Evolutionary conservation across 2,113 vertebrate species (phyloP).

Genomic region (Cheirogaleus medius): DNA sequence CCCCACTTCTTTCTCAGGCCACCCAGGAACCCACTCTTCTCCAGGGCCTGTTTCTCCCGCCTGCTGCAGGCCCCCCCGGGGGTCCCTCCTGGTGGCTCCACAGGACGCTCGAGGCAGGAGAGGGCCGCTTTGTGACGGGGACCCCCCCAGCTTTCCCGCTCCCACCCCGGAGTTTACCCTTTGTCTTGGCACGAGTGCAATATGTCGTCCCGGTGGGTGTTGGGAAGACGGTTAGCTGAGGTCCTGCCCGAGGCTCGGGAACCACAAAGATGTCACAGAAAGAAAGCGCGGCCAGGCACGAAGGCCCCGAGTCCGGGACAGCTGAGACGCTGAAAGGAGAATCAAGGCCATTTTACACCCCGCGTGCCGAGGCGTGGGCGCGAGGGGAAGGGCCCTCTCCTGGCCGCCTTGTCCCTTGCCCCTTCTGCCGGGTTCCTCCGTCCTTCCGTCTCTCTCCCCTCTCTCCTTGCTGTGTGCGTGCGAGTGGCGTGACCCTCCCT

Average conservation of each 20-base stretch:
- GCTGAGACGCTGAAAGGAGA: rapidly evolving
- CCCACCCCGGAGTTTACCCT: background rate
- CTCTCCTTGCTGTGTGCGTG: background rate
- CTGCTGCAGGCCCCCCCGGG: background rate
- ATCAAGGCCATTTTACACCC: background rate
- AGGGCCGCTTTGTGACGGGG: background rate
- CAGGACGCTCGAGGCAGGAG: background rate
- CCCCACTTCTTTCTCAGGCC: background rate
- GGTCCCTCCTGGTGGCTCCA: rapidly evolving
- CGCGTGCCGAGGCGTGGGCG: background rate
- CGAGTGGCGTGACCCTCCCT: background rate
- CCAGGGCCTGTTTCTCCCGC: background rate
- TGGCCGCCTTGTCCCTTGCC: background rate
- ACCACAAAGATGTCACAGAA: background rate
- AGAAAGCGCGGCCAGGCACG: background rate
- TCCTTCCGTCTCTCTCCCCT: background rate
- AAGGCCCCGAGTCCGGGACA: background rate
- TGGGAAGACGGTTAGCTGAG: background rate
- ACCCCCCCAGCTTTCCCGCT: background rate
- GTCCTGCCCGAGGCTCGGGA: background rate
- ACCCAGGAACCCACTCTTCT: background rate
- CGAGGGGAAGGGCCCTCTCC: no score
- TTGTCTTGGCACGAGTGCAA: slow-evolving; percentile 76
- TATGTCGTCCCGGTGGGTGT: slow-evolving; percentile 65
- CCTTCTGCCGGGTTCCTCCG: background rate